Conservation (phyloP, 2,888 invertebrate species). For the Anoncus sp. region DNA sequence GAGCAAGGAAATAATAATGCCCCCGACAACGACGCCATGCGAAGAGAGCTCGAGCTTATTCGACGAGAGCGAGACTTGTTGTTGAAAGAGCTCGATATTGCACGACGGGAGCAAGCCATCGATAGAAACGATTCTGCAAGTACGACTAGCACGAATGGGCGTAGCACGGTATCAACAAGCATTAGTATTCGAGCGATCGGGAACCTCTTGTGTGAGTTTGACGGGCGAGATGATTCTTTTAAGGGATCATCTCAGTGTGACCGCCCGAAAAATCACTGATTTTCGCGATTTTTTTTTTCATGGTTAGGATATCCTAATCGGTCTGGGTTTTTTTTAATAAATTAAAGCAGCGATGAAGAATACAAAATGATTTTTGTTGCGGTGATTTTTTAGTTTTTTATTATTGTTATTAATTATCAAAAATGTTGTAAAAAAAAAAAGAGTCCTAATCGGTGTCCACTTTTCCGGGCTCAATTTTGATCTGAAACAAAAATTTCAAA, state of each 20-base stretch:
- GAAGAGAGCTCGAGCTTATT: not conserved
- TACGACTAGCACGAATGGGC: too few species aligned
- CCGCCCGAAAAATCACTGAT: too few species aligned
- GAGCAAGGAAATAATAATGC: conserved; percentile 22
- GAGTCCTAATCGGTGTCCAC: conserved; percentile 6
- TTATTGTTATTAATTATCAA: conserved; percentile 4
- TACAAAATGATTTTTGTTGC: conserved; percentile 20
- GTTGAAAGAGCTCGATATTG: not conserved
- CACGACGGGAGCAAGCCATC: not conserved
- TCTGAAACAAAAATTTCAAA: conserved; percentile 29
- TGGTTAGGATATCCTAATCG: conserved; percentile 35
- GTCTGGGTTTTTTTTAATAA: conserved; percentile 18
- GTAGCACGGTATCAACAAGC: too few species aligned
- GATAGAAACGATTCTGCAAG: too few species aligned
- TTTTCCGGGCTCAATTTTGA: conserved; percentile 16
- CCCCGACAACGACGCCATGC: not conserved
- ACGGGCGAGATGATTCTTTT: too few species aligned
- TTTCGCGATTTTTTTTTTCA: conserved; percentile 44
- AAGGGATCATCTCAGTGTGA: conserved; percentile 31
- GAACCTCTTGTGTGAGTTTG: too few species aligned
- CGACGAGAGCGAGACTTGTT: not conserved
- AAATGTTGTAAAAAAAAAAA: conserved; percentile 33
- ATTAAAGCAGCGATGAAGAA: conserved; percentile 24
- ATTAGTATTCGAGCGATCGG: too few species aligned
- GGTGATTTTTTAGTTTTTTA: not conserved